A percentile compares a stretch with the other conserved stretches of the same genome.
Evolutionary conservation across 2,113 vertebrate genomes (phyloP).

Genomic region (Hystrix cristata): DNA sequence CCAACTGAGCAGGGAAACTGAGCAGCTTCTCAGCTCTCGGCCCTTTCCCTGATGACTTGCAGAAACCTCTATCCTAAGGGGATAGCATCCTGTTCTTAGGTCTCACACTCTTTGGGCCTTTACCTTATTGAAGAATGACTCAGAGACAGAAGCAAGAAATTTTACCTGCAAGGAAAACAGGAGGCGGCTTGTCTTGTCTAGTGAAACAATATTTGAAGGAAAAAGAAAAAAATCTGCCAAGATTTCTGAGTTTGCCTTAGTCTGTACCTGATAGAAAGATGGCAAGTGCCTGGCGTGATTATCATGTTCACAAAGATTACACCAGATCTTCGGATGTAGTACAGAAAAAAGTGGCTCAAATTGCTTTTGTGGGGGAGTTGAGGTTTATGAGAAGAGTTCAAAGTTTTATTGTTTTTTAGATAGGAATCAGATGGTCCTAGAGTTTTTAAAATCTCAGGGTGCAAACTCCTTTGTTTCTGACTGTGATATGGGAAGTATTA

Average conservation of each 20-base stretch:
- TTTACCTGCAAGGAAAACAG: neutral
- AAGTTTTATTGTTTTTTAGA: slow-evolving; percentile 12
- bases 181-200: neutral
- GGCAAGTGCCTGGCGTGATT: neutral
- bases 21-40: neutral
- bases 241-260: neutral
- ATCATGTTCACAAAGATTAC: neutral
- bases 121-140: neutral
- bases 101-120: neutral
- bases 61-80: neutral
- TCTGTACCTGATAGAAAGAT: neutral
- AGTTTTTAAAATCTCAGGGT: neutral
- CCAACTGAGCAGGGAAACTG: neutral
- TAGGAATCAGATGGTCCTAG: neutral
- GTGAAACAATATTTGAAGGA: neutral
- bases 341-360: neutral
- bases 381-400: neutral
- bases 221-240: neutral
- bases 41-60: neutral
- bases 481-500: neutral
- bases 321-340: neutral
- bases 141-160: neutral
- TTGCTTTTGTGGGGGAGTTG: neutral
- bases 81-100: neutral
- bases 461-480: neutral